Evolutionary conservation across 2,797 vertebrate species (phyloP), one percentile per base, ranked within the genome.

Genomic region (Fratercula arctica): DNA sequence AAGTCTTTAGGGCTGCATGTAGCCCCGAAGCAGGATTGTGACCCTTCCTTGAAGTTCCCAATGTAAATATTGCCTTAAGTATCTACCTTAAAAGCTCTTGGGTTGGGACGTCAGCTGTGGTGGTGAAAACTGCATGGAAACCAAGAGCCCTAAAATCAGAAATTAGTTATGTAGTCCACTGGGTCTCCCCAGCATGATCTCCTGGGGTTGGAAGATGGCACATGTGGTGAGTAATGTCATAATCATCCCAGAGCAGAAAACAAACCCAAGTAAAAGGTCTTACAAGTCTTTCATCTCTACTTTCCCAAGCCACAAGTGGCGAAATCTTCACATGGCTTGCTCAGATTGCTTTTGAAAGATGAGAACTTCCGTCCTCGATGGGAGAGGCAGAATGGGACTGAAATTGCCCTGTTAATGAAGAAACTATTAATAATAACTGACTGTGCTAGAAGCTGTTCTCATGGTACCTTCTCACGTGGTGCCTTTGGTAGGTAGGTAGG

Each of bases 251-350:
- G 41, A 74, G 83, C 1, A 87, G 90, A 91, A 95, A 93, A 87
- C 87, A 95, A 96, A 87, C 18, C 16, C 26, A 45, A 80, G 77
- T 63, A 77, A 74, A 90, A 95, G 39, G 83, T 91, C 70, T 82
- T 79, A 25, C 45, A 89, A 93, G 86, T 89, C 93, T 93, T 97
- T 96, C 61, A 93, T 94, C 90, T 95, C 57, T 61, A 56, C 53
- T 94, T 93, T 89, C 81, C 88, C 91, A 94, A 94, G 84, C 90
- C 93, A 92, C 86, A 95, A 48, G 77, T 91, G 81, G 87, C 0
- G 17, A 94, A 87, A 91, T 94, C 50, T 82, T 80, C 57, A 59
- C 68, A 39, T 51, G 45, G 68, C 53, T 94, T 85, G 81, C 45
- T 80, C 45, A 74, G 78, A 51, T 89, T 82, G 50, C 78, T 95